phyloP scores from a whole-genome alignment of 2,888 invertebrate species.

The Cataglyphis rosenhaueri region DNA sequence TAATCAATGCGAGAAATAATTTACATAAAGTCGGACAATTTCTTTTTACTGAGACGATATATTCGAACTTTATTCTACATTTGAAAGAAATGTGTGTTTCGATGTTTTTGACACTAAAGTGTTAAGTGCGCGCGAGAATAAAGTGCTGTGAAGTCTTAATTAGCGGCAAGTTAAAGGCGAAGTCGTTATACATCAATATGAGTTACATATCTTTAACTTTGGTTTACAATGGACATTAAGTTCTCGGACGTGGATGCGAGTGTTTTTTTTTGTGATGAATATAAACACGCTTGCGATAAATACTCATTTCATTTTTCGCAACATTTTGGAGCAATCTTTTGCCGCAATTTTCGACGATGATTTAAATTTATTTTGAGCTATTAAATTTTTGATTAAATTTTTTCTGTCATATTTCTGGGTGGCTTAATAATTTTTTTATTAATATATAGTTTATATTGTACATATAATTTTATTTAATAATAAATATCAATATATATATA shows the following conservation, averaged over 20 bases:
- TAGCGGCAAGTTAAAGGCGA: conserved; percentile 18
- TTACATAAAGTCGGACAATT: background rate
- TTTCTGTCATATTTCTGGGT: background rate
- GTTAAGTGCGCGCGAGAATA: conserved; percentile 7
- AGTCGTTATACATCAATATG: background rate
- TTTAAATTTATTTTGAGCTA: background rate
- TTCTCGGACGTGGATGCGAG: background rate
- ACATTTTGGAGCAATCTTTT: background rate
- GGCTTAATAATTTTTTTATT: background rate
- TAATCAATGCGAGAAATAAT: background rate
- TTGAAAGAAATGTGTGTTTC: background rate
- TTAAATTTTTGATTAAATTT: background rate
- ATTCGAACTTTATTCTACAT: background rate
- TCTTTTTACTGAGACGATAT: background rate
- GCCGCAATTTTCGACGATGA: background rate
- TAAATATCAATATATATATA: background rate
- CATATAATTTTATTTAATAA: no score
- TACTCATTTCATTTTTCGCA: conserved; percentile 23
- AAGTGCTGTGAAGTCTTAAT: conserved; percentile 27
- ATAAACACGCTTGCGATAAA: conserved; percentile 1
- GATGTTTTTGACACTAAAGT: background rate
- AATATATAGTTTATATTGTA: background rate
- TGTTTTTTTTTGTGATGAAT: background rate
- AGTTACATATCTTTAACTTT: conserved; percentile 22
- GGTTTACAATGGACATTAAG: conserved; percentile 21